Percentiles rank a stretch among this genome's conserved stretches.
Conservation (phyloP, 2,113 vertebrate species). For the Pelecanoides urinatrix region DNA sequence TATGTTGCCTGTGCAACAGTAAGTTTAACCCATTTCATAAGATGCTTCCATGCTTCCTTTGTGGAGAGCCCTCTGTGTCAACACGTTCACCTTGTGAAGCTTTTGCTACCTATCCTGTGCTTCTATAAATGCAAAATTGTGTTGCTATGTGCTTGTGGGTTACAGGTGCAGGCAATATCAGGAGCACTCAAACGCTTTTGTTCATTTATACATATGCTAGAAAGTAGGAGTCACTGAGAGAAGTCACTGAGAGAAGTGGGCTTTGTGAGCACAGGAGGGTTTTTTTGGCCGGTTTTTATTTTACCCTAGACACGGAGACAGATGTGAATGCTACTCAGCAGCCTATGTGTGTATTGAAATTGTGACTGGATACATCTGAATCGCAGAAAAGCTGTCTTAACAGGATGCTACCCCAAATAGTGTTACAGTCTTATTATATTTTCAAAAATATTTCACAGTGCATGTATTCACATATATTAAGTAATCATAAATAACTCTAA, state of each 20-base stretch:
- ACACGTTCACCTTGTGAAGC: fast-evolving
- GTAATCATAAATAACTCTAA: background rate
- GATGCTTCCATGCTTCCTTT: background rate
- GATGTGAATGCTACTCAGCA: background rate
- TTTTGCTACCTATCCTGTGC: background rate
- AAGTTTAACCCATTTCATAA: background rate
- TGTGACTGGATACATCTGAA: background rate
- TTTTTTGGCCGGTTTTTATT: background rate
- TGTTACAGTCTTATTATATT: background rate
- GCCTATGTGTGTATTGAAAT: background rate
- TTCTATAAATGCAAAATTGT: background rate
- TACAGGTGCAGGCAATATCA: background rate
- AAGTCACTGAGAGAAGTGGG: background rate
- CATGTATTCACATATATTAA: background rate
- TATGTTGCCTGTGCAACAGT: background rate
- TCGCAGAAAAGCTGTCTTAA: background rate
- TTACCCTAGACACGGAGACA: background rate
- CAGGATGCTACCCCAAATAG: background rate
- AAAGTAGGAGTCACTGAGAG: background rate
- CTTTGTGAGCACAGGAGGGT: background rate
- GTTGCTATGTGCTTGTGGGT: background rate
- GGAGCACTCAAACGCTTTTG: background rate
- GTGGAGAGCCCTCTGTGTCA: background rate
- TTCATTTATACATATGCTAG: background rate
- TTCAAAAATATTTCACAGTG: background rate